Percentiles rank a stretch among this genome's conserved stretches.
Evolutionary conservation across 2,797 vertebrate species (phyloP).

Genomic region (Spinus olivaceus): DNA sequence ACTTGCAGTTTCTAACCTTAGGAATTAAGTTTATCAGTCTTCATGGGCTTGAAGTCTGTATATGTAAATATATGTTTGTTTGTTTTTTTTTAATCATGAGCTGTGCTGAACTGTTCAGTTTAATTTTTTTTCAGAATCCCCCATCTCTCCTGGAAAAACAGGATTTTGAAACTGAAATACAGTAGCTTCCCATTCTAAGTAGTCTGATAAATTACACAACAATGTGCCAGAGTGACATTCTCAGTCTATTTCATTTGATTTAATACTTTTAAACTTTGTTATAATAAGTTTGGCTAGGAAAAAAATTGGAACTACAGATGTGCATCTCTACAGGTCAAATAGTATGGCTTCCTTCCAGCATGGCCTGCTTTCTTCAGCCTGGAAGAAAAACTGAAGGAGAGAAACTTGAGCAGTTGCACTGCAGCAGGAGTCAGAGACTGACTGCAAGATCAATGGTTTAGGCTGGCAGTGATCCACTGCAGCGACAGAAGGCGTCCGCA

Average conservation of each 20-base stretch:
- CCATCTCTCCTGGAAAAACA: background rate
- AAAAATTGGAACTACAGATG: background rate
- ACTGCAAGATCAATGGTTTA: background rate
- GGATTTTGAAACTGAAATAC: background rate
- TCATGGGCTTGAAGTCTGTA: background rate
- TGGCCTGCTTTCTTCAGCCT: background rate
- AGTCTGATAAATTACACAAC: background rate
- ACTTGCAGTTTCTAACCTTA: background rate
- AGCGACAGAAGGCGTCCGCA: background rate
- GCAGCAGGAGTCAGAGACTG: background rate
- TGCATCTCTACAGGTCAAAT: background rate
- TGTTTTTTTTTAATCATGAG: background rate
- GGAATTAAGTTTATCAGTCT: background rate
- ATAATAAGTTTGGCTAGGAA: background rate
- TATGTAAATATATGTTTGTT: background rate
- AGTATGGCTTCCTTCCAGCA: background rate
- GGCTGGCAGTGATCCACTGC: background rate
- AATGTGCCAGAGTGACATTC: background rate
- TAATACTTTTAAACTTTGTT: background rate
- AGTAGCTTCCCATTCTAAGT: background rate
- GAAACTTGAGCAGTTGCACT: background rate
- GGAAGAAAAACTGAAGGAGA: background rate
- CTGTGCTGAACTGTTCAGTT: background rate
- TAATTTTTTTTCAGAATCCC: background rate
- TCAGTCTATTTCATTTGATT: background rate